phyloP scores from a whole-genome alignment of 2,888 invertebrate species.

The Chrysina gloriosa region DNA sequence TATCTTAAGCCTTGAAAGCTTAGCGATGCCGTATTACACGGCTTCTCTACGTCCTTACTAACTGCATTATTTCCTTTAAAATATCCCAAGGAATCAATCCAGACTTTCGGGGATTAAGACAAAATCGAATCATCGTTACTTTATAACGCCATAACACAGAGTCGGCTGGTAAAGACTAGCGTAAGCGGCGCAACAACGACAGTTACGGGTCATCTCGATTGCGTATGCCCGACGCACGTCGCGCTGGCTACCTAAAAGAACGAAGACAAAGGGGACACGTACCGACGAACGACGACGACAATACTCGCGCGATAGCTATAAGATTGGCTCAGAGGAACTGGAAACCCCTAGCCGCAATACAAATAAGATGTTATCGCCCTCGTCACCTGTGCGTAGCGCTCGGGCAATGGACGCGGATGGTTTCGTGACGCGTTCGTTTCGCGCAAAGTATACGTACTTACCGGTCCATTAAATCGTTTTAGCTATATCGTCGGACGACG shows the following conservation, averaged over 20 bases:
- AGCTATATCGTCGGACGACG: too few species aligned
- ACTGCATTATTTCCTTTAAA: too few species aligned
- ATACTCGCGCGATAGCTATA: conserved; percentile 38
- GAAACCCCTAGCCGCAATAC: conserved; percentile 52
- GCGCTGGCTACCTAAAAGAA: conserved; percentile 37
- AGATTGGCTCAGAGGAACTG: conserved; percentile 42
- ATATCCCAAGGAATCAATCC: too few species aligned
- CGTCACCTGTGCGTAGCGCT: conserved; percentile 36
- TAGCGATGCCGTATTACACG: too few species aligned
- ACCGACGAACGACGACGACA: conserved; percentile 11
- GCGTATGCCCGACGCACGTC: conserved; percentile 35
- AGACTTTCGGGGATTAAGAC: too few species aligned
- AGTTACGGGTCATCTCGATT: conserved; percentile 18
- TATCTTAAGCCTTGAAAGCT: too few species aligned
- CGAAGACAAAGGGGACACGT: conserved; percentile 42
- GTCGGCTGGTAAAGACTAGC: neutral
- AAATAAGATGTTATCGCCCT: conserved; percentile 51
- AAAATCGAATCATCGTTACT: too few species aligned
- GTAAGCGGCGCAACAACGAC: neutral
- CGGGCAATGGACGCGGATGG: neutral
- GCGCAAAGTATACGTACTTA: too few species aligned
- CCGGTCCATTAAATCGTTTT: too few species aligned
- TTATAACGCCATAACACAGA: too few species aligned
- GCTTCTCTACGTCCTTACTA: too few species aligned
- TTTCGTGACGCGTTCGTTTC: neutral